Evolutionary conservation across 2,113 vertebrate species (phyloP).

Genomic region (Cryptoleucopteryx plumbea): DNA sequence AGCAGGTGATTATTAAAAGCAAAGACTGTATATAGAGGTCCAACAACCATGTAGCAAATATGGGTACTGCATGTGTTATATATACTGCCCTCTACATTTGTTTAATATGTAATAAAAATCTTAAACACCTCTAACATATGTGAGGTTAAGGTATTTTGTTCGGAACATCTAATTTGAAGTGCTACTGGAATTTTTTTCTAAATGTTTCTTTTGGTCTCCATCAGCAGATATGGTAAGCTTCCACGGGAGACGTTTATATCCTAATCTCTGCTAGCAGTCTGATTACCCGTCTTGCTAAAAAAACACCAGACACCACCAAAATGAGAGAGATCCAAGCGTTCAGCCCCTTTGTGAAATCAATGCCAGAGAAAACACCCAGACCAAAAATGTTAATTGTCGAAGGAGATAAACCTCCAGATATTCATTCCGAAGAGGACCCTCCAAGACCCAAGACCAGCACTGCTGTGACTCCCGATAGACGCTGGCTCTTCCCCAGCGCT

Average conservation of each 20-base stretch:
- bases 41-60: neutral
- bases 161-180: neutral
- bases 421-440: no score
- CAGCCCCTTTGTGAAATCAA: no score
- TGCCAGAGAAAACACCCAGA: neutral
- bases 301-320: neutral
- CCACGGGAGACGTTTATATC: fast-evolving
- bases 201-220: neutral
- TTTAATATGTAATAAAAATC: neutral
- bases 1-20: neutral
- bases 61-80: neutral
- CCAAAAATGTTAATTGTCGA: neutral
- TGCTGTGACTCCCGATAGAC: neutral
- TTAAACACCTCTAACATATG: neutral
- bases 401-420: neutral
- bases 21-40: neutral
- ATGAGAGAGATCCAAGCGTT: neutral
- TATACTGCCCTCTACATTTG: neutral
- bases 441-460: neutral
- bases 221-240: neutral
- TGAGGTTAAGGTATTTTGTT: neutral
- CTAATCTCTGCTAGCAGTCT: neutral
- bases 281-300: neutral
- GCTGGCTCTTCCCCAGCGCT: neutral
- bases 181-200: neutral